These are phyloP conservation scores for Pardalotus punctatus DNA, from an alignment of 2,113 vertebrate genomes.

Conservation along the genomic window DNA sequence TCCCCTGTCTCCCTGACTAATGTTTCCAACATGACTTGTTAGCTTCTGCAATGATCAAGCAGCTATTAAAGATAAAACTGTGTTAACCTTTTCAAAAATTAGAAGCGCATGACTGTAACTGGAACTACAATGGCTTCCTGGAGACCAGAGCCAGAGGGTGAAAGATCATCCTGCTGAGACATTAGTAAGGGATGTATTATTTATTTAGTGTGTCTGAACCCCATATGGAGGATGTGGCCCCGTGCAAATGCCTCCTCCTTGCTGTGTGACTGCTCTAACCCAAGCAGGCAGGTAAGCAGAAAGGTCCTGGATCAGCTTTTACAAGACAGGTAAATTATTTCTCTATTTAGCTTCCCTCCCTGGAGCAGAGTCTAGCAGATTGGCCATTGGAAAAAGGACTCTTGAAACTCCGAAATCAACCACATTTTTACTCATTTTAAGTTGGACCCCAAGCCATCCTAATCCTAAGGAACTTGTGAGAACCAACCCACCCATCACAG, in stretches of 20 bases:
- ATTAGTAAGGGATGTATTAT: constrained; percentile 56
- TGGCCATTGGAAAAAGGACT: neutral
- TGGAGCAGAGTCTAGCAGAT: neutral
- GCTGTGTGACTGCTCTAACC: neutral
- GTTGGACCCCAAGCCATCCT: neutral
- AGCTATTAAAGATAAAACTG: constrained; percentile 70
- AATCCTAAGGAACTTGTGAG: neutral
- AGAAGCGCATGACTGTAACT: constrained; percentile 58
- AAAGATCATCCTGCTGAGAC: constrained; percentile 54
- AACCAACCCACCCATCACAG: neutral
- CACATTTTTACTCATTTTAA: neutral
- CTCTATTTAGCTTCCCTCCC: neutral
- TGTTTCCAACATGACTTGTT: constrained; percentile 70
- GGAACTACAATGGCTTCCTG: constrained; percentile 53
- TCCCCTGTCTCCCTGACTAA: constrained; percentile 63
- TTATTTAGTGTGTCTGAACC: constrained; percentile 58
- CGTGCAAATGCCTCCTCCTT: neutral
- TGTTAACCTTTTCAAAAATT: constrained; percentile 75
- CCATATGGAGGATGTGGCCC: constrained; percentile 40
- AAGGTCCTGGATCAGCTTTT: neutral
- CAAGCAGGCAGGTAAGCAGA: neutral
- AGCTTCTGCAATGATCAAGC: constrained; percentile 72
- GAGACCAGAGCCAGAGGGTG: constrained; percentile 43
- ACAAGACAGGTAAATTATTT: neutral
- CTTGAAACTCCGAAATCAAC: neutral